These are phyloP conservation scores for Fabriciana adippe DNA, from an alignment of 2,888 invertebrate species.

Conservation along the genomic window DNA sequence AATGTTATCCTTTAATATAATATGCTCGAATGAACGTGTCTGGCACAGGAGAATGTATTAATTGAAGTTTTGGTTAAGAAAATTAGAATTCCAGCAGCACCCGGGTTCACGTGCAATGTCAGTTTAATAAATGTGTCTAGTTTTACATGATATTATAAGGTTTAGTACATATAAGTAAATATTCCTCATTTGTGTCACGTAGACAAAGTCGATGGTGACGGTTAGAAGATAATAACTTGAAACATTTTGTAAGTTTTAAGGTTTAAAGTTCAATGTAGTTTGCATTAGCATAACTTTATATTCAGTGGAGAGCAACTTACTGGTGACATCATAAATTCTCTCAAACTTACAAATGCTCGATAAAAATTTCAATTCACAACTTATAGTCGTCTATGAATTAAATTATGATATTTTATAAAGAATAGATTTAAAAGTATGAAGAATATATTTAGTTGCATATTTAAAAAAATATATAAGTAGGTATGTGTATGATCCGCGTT, in stretches of 20 bases:
- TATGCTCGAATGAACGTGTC: conserved; percentile 25
- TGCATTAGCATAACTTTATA: conserved; percentile 78
- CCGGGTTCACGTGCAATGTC: neutral
- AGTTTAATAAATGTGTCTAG: neutral
- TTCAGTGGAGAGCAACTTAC: conserved; percentile 73
- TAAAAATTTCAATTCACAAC: conserved; percentile 70
- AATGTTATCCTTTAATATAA: conserved; percentile 33
- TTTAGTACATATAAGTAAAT: neutral
- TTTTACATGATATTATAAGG: neutral
- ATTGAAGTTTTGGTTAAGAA: conserved; percentile 20
- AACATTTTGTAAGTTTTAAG: conserved; percentile 73
- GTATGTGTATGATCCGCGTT: no score
- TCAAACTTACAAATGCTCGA: conserved; percentile 72
- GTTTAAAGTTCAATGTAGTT: conserved; percentile 65
- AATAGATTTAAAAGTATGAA: neutral
- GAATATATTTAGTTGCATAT: neutral
- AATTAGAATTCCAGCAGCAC: neutral
- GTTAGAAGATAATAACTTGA: conserved; percentile 54
- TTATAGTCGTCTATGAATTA: conserved; percentile 68
- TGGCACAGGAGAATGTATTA: conserved; percentile 14
- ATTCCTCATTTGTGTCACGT: neutral
- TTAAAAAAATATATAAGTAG: neutral
- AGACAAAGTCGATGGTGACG: conserved; percentile 11
- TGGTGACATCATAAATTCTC: conserved; percentile 75
- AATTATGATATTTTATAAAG: conserved; percentile 41